Percentiles rank a stretch among this genome's conserved stretches.
Conservation (phyloP, 37 sponge, comb jelly and placozoan species). For the Spongilla lacustris region DNA sequence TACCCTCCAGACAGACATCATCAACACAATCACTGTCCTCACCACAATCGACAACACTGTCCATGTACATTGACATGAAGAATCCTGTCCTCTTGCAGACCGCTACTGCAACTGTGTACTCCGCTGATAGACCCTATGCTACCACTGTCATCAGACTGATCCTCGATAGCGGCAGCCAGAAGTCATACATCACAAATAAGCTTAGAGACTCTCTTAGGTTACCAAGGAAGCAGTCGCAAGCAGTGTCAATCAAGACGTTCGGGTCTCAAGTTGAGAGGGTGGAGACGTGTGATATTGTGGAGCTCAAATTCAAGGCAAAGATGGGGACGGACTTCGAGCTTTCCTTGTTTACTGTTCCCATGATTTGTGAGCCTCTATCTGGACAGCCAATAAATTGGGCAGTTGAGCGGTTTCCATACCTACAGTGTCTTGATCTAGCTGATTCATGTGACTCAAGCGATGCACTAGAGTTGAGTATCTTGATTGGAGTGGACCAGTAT, state of each 20-base stretch:
- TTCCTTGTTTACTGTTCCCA: background rate
- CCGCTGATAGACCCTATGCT: no score
- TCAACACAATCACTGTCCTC: no score
- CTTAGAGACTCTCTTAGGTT: background rate
- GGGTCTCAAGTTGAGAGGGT: background rate
- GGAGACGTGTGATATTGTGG: conserved; percentile 15
- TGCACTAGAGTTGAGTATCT: conserved; percentile 2
- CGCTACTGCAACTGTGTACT: no score
- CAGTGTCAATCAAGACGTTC: conserved; percentile 24
- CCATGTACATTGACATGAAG: no score
- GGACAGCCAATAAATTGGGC: background rate
- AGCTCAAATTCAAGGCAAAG: background rate
- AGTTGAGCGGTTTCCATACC: background rate
- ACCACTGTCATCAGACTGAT: background rate
- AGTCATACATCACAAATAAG: conserved; percentile 10
- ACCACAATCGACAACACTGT: no score
- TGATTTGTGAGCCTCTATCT: conserved; percentile 16
- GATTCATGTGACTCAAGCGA: conserved; percentile 7
- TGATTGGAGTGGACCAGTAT: conserved; percentile 36
- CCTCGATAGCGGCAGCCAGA: conserved; percentile 24
- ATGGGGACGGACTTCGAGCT: background rate
- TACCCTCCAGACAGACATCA: no score
- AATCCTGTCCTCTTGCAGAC: no score
- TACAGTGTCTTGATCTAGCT: conserved; percentile 15
- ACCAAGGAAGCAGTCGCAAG: background rate